Evolutionary conservation across 2,888 invertebrate species (phyloP).

Genomic region (Silvanus unidentatus): DNA sequence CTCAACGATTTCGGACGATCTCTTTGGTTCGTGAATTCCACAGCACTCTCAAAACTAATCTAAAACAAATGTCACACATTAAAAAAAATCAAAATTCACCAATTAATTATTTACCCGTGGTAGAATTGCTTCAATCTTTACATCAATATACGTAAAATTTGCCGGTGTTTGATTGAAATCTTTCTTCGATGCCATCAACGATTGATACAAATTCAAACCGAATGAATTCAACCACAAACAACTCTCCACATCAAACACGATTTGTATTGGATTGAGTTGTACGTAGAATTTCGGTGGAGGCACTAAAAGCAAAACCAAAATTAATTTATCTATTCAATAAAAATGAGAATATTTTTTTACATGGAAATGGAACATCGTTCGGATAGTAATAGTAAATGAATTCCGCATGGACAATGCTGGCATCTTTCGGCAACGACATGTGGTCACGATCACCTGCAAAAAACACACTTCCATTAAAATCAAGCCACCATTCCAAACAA

Average conservation of each 20-base stretch:
- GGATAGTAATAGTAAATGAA: slow-evolving; percentile 96
- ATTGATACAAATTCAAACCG: slow-evolving; percentile 77
- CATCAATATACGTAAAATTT: slow-evolving; percentile 66
- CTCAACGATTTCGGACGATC: slow-evolving; percentile 86
- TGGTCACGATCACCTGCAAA: slow-evolving; percentile 64
- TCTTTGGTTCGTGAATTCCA: slow-evolving; percentile 71
- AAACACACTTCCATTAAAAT: not conserved
- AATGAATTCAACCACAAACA: slow-evolving; percentile 94
- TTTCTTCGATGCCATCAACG: slow-evolving; percentile 53
- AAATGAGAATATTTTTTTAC: slow-evolving; percentile 54
- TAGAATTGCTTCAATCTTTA: slow-evolving; percentile 88
- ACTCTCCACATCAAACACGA: slow-evolving; percentile 82
- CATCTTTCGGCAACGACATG: slow-evolving; percentile 81
- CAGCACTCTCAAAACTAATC: slow-evolving; percentile 72
- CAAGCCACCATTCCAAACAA: not conserved
- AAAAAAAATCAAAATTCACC: too few species aligned
- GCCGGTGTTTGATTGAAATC: slow-evolving; percentile 27
- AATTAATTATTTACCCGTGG: slow-evolving; percentile 62
- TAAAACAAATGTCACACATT: slow-evolving; percentile 38
- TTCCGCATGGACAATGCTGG: slow-evolving; percentile 90
- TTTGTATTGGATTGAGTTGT: slow-evolving; percentile 83
- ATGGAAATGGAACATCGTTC: slow-evolving; percentile 79
- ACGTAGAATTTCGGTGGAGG: slow-evolving; percentile 90
- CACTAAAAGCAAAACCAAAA: slow-evolving; percentile 56
- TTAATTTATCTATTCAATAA: not conserved